A percentile compares a stretch with the other conserved stretches of the same genome.
These are phyloP conservation scores for Callospermophilus lateralis DNA, from an alignment of 2,113 vertebrate species.

Conservation along the genomic window DNA sequence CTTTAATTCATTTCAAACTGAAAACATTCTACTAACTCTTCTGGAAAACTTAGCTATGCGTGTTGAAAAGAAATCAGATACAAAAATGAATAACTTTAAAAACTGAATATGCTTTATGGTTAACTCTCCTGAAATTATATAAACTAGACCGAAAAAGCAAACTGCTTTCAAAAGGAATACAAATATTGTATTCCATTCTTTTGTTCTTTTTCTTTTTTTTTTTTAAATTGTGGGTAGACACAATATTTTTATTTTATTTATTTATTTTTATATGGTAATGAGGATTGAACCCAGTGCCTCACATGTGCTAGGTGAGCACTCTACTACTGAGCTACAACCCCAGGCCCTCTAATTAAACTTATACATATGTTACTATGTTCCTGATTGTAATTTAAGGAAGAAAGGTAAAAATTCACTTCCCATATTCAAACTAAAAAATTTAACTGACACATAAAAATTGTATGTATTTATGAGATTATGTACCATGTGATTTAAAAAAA, in stretches of 20 bases:
- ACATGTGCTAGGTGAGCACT: too few species aligned
- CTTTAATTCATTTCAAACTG: conserved; percentile 13
- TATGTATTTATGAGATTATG: not conserved
- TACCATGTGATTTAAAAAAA: not conserved
- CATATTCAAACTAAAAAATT: not conserved
- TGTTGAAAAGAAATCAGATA: conserved; percentile 9
- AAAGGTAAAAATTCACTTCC: conserved; percentile 28
- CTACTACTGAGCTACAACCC: too few species aligned
- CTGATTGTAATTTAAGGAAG: conserved; percentile 20
- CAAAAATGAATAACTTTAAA: conserved; percentile 27
- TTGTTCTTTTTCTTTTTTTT: not conserved
- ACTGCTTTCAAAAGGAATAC: conserved; percentile 12
- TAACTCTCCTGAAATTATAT: not conserved
- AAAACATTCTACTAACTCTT: conserved; percentile 15
- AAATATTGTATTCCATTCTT: conserved; percentile 18
- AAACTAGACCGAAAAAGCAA: conserved; percentile 40
- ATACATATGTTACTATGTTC: not conserved
- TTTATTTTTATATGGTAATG: too few species aligned
- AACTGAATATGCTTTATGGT: not conserved
- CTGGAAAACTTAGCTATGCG: not conserved
- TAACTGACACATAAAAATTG: not conserved
- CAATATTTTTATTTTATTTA: too few species aligned
- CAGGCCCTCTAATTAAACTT: not conserved
- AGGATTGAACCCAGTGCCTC: too few species aligned
- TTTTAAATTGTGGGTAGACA: not conserved